Percentiles rank a stretch among this genome's conserved stretches.
Conservation (phyloP, 2,797 vertebrate species). For the Pantherophis vulpinus region DNA sequence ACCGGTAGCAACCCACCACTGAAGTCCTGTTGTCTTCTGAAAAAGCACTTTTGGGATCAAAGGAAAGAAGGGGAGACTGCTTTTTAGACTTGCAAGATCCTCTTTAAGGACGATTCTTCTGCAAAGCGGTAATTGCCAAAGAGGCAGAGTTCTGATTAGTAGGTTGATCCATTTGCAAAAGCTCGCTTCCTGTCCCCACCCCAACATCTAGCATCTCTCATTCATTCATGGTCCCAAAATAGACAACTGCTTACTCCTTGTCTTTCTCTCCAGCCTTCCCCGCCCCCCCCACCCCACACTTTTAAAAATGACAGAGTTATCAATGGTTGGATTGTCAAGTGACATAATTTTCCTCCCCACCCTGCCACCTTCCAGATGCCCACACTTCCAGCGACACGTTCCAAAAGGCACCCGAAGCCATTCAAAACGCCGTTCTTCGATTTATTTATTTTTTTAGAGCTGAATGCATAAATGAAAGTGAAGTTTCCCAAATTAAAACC, state of each 20-base stretch:
- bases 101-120: not conserved
- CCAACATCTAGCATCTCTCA: not conserved
- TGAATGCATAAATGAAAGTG: constrained; percentile 49
- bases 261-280: not conserved
- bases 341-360: not conserved
- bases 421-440: constrained; percentile 7
- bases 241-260: not conserved
- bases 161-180: not conserved
- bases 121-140: not conserved
- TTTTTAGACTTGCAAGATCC: not conserved
- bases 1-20: no score
- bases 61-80: not conserved
- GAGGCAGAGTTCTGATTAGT: not conserved
- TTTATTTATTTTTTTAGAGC: constrained; percentile 17
- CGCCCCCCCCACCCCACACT: no score
- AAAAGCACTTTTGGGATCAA: not conserved
- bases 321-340: not conserved
- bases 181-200: not conserved
- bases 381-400: not conserved
- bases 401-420: not conserved
- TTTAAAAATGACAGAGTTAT: not conserved
- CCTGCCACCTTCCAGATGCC: not conserved
- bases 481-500: constrained; percentile 63
- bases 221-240: not conserved
- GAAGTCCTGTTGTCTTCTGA: no score